Evolutionary conservation across 1,140 invertebrate genomes (phyloP).

Genomic region (Drosophila lacteicornis): DNA sequence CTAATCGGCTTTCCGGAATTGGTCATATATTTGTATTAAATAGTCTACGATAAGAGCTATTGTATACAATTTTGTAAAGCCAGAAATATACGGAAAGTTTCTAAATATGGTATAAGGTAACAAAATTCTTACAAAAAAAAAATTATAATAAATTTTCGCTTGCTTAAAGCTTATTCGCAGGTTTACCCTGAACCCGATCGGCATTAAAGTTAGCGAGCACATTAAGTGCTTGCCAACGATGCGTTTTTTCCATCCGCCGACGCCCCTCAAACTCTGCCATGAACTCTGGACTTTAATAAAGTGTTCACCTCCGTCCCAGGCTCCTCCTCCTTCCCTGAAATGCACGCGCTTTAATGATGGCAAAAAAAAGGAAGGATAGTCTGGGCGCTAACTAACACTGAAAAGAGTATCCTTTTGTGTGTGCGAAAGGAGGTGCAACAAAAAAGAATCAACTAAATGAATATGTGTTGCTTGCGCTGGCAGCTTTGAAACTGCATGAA

Average conservation of each 20-base stretch:
- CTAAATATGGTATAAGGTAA: too few relatives aligned
- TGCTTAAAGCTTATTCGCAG: not conserved
- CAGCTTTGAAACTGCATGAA: conserved; percentile 71
- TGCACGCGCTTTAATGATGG: conserved; percentile 68
- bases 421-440: conserved; percentile 38
- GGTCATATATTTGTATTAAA: not conserved
- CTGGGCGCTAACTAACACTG: conserved; percentile 57
- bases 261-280: conserved; percentile 46
- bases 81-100: not conserved
- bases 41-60: too few relatives aligned
- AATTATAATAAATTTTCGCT: too few relatives aligned
- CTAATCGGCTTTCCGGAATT: not conserved
- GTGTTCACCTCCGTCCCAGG: conserved; percentile 23
- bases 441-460: conserved; percentile 57
- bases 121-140: too few relatives aligned
- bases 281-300: conserved; percentile 70
- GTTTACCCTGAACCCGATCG: conserved; percentile 9
- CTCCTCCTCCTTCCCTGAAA: not conserved
- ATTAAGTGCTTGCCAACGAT: conserved; percentile 22
- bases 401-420: conserved; percentile 54
- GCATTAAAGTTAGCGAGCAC: conserved; percentile 21
- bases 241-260: conserved; percentile 14
- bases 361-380: conserved; percentile 16
- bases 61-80: not conserved
- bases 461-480: conserved; percentile 44